Evolutionary conservation across 2,888 invertebrate species (phyloP).

Genomic region (Marasmarcha lunaedactyla): DNA sequence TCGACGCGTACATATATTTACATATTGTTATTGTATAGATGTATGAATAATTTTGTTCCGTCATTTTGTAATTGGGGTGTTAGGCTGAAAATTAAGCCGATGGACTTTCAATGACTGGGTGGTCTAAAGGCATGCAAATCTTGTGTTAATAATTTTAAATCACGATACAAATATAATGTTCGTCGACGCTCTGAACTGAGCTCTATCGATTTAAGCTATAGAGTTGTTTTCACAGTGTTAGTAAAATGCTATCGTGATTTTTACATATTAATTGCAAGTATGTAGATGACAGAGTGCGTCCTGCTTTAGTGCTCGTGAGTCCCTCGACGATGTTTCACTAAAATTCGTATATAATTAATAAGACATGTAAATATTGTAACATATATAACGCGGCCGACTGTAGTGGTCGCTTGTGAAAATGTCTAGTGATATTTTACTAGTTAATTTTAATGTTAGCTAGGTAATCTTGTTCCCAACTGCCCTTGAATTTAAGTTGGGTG

Average conservation of each 20-base stretch:
- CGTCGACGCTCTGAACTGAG: too few species aligned
- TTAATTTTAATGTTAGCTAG: constrained; percentile 64
- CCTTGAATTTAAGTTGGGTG: constrained; percentile 67
- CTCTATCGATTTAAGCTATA: constrained; percentile 1
- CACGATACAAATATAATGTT: constrained; percentile 17
- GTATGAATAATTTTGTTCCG: constrained; percentile 50
- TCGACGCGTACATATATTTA: constrained; percentile 51
- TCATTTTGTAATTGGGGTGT: constrained; percentile 54
- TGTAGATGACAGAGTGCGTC: constrained; percentile 34
- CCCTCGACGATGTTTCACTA: constrained; percentile 35
- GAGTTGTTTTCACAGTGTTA: constrained; percentile 1
- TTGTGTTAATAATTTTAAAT: constrained; percentile 8
- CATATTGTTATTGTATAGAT: constrained; percentile 59
- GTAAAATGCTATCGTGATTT: not conserved
- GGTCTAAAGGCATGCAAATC: constrained; percentile 17
- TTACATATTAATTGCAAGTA: not conserved
- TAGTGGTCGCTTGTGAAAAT: constrained; percentile 64
- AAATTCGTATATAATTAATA: constrained; percentile 38
- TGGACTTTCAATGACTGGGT: constrained; percentile 67
- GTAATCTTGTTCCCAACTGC: constrained; percentile 68
- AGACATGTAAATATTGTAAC: constrained; percentile 68
- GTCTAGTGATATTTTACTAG: constrained; percentile 64
- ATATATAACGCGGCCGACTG: constrained; percentile 52
- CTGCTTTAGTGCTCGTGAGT: constrained; percentile 47
- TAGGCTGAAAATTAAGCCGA: constrained; percentile 57